phyloP scores from a whole-genome alignment of 2,797 vertebrate genomes.

The Cirrhinus molitorella region DNA sequence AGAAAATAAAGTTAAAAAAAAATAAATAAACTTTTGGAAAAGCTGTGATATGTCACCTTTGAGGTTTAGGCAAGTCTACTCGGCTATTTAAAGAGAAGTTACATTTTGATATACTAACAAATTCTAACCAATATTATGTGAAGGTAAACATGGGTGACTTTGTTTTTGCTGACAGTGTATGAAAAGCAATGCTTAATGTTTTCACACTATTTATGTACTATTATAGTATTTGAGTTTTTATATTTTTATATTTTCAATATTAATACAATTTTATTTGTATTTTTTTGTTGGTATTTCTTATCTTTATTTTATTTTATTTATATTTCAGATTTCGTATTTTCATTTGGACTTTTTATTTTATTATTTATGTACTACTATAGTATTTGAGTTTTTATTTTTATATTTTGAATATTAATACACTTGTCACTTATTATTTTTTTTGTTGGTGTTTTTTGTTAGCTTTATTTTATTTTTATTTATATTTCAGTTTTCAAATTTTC shows the following conservation, averaged over 20 bases:
- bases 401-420: too few relatives aligned
- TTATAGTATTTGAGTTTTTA: neutral
- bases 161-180: neutral
- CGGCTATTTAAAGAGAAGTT: neutral
- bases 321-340: neutral
- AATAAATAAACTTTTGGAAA: constrained; percentile 36
- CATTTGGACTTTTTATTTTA: neutral
- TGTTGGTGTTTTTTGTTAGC: too few relatives aligned
- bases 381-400: too few relatives aligned
- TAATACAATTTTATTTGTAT: neutral
- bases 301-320: neutral
- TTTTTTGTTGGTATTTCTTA: neutral
- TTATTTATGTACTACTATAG: too few relatives aligned
- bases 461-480: too few relatives aligned
- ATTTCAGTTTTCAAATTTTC: too few relatives aligned
- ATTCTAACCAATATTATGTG: neutral
- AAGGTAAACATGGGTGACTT: neutral
- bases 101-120: neutral
- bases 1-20: constrained; percentile 72
- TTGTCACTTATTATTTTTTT: too few relatives aligned
- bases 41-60: constrained; percentile 37
- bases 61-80: constrained; percentile 4
- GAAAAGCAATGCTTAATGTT: neutral
- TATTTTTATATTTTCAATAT: neutral
- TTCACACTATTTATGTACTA: neutral